These are phyloP conservation scores for Mactromeris polynyma DNA, from an alignment of 2,888 invertebrate genomes.

Conservation along the genomic window DNA sequence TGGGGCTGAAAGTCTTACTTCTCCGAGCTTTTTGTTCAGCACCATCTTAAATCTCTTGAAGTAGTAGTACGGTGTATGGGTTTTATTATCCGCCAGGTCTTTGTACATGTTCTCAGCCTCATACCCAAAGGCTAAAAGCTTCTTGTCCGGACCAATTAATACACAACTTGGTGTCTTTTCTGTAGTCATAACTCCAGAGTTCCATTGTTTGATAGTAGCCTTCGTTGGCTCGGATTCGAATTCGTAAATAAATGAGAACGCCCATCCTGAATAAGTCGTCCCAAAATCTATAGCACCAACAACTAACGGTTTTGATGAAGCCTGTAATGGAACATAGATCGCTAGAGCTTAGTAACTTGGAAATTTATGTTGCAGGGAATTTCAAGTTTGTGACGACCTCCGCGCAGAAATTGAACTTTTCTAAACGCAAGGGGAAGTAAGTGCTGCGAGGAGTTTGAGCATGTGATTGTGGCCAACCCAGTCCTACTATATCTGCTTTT, in stretches of 20 bases:
- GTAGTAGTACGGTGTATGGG: neutral
- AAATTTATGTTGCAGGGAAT: too few relatives aligned
- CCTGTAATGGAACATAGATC: neutral
- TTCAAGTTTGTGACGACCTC: too few relatives aligned
- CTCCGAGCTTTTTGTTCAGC: constrained; percentile 22
- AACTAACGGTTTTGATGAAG: neutral
- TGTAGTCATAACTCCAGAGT: constrained; percentile 5
- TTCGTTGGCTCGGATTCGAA: constrained; percentile 5
- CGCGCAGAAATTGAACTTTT: too few relatives aligned
- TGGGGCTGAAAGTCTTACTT: neutral
- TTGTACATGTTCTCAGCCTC: constrained; percentile 27
- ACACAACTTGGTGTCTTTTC: constrained; percentile 28
- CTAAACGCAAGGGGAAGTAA: too few relatives aligned
- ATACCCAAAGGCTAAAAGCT: constrained; percentile 15
- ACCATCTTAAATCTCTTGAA: constrained; percentile 35
- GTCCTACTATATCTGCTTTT: too few relatives aligned
- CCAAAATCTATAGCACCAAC: constrained; percentile 24
- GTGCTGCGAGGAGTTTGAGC: too few relatives aligned
- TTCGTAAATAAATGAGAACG: neutral
- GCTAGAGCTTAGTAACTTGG: too few relatives aligned
- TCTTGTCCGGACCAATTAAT: constrained; percentile 9
- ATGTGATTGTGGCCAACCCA: too few relatives aligned
- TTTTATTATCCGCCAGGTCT: neutral
- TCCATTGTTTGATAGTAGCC: constrained; percentile 22
- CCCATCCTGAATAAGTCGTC: constrained; percentile 22